These are phyloP conservation scores for Epistrophe grossulariae DNA, from an alignment of 2,888 invertebrate genomes.

Conservation along the genomic window DNA sequence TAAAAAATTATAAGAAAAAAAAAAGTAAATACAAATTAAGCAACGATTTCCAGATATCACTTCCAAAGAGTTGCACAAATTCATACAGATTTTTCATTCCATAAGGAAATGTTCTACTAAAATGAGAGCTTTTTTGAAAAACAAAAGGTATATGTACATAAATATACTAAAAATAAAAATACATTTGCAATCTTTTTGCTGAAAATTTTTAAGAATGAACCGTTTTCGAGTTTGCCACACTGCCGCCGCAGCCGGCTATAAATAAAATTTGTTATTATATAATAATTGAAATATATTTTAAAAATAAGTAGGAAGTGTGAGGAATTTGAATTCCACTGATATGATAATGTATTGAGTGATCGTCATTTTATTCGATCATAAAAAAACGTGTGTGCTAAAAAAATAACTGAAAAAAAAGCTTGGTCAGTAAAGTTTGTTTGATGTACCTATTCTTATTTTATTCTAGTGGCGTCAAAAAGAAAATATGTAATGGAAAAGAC, in stretches of 20 bases:
- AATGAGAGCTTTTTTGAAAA: neutral
- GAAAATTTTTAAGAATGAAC: neutral
- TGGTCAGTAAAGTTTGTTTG: neutral
- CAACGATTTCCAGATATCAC: neutral
- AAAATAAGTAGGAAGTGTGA: constrained; percentile 22
- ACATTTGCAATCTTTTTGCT: neutral
- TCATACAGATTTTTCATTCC: neutral
- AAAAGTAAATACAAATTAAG: too few relatives aligned
- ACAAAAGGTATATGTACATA: neutral
- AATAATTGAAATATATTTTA: constrained; percentile 22
- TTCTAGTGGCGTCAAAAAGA: too few relatives aligned
- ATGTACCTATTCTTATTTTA: neutral
- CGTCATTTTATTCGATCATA: neutral
- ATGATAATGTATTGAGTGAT: neutral
- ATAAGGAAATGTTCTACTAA: constrained; percentile 1
- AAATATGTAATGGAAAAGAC: too few relatives aligned
- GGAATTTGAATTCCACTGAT: neutral
- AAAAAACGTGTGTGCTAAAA: neutral
- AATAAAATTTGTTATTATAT: constrained; percentile 21
- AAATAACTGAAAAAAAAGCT: neutral
- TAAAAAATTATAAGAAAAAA: too few relatives aligned
- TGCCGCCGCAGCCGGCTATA: neutral
- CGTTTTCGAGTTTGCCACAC: constrained; percentile 13
- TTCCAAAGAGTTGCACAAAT: neutral
- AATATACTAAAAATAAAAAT: neutral